These are phyloP conservation scores for Sinotaia quadrata DNA, from an alignment of 2,888 invertebrate genomes.

Conservation along the genomic window DNA sequence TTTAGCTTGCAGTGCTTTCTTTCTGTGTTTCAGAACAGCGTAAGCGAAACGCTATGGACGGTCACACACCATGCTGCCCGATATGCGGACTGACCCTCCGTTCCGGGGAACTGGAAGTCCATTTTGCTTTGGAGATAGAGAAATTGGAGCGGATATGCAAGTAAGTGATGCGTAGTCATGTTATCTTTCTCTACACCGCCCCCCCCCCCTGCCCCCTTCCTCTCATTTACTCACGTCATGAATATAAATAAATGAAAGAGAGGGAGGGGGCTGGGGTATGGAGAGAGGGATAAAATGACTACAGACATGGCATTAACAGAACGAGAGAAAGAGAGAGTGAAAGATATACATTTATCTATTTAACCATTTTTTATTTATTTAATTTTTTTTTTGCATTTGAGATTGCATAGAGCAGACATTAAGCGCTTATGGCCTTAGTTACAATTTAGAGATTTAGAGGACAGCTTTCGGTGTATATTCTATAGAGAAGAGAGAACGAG, in stretches of 20 bases:
- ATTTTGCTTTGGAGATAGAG: constrained; percentile 85
- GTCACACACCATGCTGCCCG: constrained; percentile 82
- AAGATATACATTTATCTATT: too few species aligned
- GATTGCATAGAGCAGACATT: too few species aligned
- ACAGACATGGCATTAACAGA: background rate
- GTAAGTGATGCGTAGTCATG: constrained; percentile 36
- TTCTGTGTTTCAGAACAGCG: constrained; percentile 55
- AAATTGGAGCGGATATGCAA: constrained; percentile 74
- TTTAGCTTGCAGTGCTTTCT: background rate
- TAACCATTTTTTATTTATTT: too few species aligned
- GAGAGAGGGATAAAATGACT: background rate
- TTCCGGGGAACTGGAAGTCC: constrained; percentile 86
- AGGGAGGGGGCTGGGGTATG: background rate
- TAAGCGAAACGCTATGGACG: constrained; percentile 57
- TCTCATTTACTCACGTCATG: too few species aligned
- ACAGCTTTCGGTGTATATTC: too few species aligned
- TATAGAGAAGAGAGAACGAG: too few species aligned
- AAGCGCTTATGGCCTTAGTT: too few species aligned
- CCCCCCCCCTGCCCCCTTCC: too few species aligned
- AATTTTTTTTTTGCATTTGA: too few species aligned
- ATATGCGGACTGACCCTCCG: constrained; percentile 89
- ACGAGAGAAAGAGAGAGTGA: background rate
- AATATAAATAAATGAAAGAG: too few species aligned
- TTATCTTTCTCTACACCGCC: too few species aligned
- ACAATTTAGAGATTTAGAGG: too few species aligned